These are phyloP conservation scores for Auanema sp. DNA, from an alignment of 2,888 invertebrate species.

Conservation along the genomic window DNA sequence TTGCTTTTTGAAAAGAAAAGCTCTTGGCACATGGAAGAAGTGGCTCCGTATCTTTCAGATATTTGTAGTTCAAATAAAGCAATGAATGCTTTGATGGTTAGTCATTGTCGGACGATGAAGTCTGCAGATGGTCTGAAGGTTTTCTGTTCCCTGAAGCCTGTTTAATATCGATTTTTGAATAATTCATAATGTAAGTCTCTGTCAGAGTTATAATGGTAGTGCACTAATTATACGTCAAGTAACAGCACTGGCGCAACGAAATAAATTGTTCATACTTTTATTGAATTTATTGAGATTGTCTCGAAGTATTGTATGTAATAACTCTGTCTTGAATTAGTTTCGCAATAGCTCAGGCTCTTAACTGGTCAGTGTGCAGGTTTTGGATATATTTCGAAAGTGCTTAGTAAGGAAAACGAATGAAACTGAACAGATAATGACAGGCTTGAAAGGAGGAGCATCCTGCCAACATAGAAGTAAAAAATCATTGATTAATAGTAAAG, in stretches of 20 bases:
- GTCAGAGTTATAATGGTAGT: no score
- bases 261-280: constrained; percentile 1
- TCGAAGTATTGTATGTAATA: neutral
- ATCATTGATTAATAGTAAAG: constrained; percentile 19
- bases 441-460: constrained; percentile 19
- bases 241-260: neutral
- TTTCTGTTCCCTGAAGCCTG: constrained; percentile 19
- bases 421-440: neutral
- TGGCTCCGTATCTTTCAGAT: constrained; percentile 19
- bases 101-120: constrained; percentile 17
- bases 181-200: no score
- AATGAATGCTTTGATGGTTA: constrained; percentile 16
- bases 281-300: neutral
- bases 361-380: neutral
- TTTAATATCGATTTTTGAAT: constrained; percentile 5
- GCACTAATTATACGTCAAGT: no score
- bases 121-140: constrained; percentile 15
- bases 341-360: neutral
- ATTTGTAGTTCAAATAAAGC: constrained; percentile 21
- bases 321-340: neutral
- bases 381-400: constrained; percentile 8
- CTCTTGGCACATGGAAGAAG: constrained; percentile 22
- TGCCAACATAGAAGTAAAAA: constrained; percentile 23
- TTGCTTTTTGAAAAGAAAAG: constrained; percentile 16
- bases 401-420: constrained; percentile 4